Evolutionary conservation across 2,113 vertebrate species (phyloP).

Genomic region (Apodemus speciosus): DNA sequence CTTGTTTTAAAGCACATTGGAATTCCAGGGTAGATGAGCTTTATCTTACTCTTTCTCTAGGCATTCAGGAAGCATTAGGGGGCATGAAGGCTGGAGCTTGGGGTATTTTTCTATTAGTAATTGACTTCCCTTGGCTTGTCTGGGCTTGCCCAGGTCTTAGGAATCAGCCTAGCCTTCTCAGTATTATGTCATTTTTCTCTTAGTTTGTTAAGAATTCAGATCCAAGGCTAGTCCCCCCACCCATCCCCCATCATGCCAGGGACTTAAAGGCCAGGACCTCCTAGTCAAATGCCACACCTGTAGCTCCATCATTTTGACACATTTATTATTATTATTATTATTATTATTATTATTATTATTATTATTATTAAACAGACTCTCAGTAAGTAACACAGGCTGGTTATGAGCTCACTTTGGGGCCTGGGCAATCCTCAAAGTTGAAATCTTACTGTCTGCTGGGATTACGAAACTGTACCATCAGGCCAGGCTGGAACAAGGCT

Average conservation of each 20-base stretch:
- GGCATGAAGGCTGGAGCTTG: no score
- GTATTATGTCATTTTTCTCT: not conserved
- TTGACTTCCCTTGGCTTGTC: no score
- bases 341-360: no score
- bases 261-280: not conserved
- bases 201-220: not conserved
- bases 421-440: not conserved
- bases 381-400: not conserved
- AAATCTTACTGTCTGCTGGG: not conserved
- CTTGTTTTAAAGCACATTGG: no score
- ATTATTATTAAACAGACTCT: not conserved
- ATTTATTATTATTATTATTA: not conserved
- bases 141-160: no score
- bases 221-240: not conserved
- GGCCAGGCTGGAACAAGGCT: not conserved
- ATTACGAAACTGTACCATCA: not conserved
- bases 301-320: not conserved
- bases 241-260: no score
- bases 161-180: no score
- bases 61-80: no score
- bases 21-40: no score
- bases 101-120: no score
- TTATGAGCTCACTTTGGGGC: not conserved
- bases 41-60: no score
- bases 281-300: not conserved